phyloP scores from a whole-genome alignment of 2,797 vertebrate species.

The Pipistrellus pygmaeus region DNA sequence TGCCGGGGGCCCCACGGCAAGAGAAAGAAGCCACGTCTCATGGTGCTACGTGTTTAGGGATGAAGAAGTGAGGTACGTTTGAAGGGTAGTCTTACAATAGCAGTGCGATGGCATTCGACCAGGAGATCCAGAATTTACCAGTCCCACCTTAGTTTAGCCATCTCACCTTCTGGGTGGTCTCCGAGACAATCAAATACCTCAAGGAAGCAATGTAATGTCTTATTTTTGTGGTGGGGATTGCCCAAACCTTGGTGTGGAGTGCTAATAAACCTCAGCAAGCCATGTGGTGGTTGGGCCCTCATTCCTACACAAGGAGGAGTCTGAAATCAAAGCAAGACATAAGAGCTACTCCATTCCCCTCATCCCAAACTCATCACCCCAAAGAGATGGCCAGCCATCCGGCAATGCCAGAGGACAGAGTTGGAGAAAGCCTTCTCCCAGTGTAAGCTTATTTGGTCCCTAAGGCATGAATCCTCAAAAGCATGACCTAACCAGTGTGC shows the following conservation, averaged over 20 bases:
- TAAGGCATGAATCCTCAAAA: background rate
- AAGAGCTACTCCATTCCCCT: background rate
- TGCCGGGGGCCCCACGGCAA: no score
- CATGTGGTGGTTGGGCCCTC: accelerated
- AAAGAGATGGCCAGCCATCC: background rate
- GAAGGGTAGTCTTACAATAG: background rate
- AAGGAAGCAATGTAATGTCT: background rate
- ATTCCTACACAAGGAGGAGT: background rate
- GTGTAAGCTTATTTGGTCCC: background rate
- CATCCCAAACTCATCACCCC: background rate
- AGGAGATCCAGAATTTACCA: background rate
- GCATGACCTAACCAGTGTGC: background rate
- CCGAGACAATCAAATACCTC: background rate
- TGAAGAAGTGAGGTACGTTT: background rate
- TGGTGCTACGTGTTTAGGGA: background rate
- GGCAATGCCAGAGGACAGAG: background rate
- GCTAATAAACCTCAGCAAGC: background rate
- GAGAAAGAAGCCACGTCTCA: no score
- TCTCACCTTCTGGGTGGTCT: background rate
- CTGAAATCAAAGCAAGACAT: background rate
- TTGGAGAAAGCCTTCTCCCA: background rate
- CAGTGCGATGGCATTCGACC: background rate
- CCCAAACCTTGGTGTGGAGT: background rate
- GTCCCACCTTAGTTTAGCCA: background rate
- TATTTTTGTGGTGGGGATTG: no score